Evolutionary conservation across 1,140 invertebrate species (phyloP).

Genomic region (Dryas iulia): DNA sequence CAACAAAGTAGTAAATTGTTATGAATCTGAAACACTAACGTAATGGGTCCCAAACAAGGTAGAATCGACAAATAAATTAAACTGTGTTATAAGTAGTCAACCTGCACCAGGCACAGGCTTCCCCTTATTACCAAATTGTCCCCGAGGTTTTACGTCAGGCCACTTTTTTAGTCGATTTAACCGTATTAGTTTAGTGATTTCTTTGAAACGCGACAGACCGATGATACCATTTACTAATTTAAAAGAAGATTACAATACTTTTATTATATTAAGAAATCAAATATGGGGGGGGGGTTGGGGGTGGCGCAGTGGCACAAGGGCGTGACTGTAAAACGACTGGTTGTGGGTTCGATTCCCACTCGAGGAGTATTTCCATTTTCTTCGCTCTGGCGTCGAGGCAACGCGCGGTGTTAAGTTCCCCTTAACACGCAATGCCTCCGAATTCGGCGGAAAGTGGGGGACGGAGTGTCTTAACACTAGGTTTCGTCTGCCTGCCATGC

Average conservation of each 20-base stretch:
- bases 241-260: neutral
- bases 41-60: constrained; percentile 56
- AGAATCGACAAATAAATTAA: constrained; percentile 72
- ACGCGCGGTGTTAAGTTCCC: too few species aligned
- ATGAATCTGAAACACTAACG: constrained; percentile 27
- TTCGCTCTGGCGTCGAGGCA: too few species aligned
- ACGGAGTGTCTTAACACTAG: too few species aligned
- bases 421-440: too few species aligned
- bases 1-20: constrained; percentile 1
- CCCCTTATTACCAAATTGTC: constrained; percentile 73
- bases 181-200: constrained; percentile 13
- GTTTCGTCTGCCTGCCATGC: too few species aligned
- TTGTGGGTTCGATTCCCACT: too few species aligned
- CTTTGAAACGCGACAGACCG: neutral
- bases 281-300: too few species aligned
- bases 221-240: neutral
- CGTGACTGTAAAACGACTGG: too few species aligned
- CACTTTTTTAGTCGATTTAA: constrained; percentile 48
- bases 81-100: constrained; percentile 63
- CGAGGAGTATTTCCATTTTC: too few species aligned
- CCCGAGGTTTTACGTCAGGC: constrained; percentile 52
- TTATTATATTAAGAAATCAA: too few species aligned
- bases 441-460: too few species aligned
- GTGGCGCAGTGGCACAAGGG: too few species aligned
- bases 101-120: constrained; percentile 66